phyloP scores from a whole-genome alignment of 1,140 invertebrate genomes.

The Drosophila parvula region DNA sequence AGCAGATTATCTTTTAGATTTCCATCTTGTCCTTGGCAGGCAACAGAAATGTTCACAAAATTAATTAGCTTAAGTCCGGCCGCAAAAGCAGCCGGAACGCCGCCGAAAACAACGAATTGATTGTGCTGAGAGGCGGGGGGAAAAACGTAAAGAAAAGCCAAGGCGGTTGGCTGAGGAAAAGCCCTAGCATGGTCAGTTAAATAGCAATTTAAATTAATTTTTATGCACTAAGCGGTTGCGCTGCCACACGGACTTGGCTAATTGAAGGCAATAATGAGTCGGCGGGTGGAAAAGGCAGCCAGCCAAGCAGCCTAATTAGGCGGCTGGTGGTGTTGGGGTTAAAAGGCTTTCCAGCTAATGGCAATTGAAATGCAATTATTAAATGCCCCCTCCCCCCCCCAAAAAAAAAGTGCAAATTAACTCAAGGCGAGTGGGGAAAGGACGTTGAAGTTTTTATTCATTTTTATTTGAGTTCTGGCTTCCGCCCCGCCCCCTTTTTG shows the following conservation, averaged over 20 bases:
- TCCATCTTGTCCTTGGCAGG: constrained; percentile 1
- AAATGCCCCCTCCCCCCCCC: no score
- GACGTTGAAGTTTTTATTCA: constrained; percentile 21
- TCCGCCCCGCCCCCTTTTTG: neutral
- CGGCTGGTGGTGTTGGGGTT: constrained; percentile 1
- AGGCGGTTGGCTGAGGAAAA: constrained; percentile 34
- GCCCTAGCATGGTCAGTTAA: constrained; percentile 69
- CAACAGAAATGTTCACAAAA: constrained; percentile 26
- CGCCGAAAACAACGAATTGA: constrained; percentile 22
- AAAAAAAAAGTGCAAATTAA: constrained; percentile 39
- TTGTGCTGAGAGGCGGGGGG: constrained; percentile 1
- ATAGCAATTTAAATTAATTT: constrained; percentile 81
- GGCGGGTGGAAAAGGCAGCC: constrained; percentile 37
- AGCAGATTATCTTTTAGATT: constrained; percentile 3
- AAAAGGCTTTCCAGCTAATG: constrained; percentile 45
- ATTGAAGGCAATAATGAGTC: constrained; percentile 62
- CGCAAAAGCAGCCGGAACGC: neutral
- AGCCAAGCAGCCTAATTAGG: constrained; percentile 61
- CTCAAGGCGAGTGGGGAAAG: constrained; percentile 8
- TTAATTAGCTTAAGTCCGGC: constrained; percentile 37
- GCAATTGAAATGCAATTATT: constrained; percentile 71
- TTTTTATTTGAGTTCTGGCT: constrained; percentile 29
- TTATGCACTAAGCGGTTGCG: constrained; percentile 64
- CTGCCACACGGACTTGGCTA: constrained; percentile 43
- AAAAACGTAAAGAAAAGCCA: constrained; percentile 29